Conservation (phyloP, 2,113 vertebrate genomes). For the Bubo scandiacus region DNA sequence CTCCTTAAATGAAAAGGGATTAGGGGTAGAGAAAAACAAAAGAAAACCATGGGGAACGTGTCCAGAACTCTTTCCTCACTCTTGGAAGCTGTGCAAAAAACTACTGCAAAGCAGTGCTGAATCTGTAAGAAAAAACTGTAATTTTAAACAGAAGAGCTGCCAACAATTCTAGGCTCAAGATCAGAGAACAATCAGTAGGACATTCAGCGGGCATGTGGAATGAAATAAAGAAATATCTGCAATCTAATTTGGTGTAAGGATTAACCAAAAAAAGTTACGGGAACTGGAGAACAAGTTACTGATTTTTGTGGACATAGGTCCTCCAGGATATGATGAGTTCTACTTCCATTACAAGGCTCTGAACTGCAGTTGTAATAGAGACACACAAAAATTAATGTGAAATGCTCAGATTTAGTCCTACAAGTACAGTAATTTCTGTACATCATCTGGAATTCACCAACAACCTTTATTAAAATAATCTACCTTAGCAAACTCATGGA, state of each 20-base stretch:
- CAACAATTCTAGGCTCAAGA: not conserved
- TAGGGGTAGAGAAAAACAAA: not conserved
- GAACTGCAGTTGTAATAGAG: not conserved
- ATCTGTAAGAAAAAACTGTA: not conserved
- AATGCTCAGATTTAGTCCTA: not conserved
- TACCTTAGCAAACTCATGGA: not conserved
- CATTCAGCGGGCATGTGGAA: not conserved
- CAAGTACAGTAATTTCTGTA: not conserved
- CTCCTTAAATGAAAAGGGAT: not conserved
- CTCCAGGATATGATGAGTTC: not conserved
- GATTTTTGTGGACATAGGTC: not conserved
- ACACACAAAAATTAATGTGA: not conserved
- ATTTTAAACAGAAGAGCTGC: not conserved
- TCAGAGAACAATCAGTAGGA: not conserved
- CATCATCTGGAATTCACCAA: not conserved
- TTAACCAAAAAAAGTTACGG: not conserved
- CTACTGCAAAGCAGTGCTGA: not conserved
- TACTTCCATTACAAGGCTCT: not conserved
- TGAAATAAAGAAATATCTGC: not conserved
- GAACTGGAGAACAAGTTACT: not conserved
- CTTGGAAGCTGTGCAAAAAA: not conserved
- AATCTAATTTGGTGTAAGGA: not conserved
- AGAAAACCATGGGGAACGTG: fast-evolving
- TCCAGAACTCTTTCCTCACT: not conserved
- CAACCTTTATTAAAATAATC: conserved; percentile 34